Evolutionary conservation across 2,888 invertebrate genomes (phyloP), one percentile per base, ranked within the genome.

Genomic region (Hypsopygia costalis): DNA sequence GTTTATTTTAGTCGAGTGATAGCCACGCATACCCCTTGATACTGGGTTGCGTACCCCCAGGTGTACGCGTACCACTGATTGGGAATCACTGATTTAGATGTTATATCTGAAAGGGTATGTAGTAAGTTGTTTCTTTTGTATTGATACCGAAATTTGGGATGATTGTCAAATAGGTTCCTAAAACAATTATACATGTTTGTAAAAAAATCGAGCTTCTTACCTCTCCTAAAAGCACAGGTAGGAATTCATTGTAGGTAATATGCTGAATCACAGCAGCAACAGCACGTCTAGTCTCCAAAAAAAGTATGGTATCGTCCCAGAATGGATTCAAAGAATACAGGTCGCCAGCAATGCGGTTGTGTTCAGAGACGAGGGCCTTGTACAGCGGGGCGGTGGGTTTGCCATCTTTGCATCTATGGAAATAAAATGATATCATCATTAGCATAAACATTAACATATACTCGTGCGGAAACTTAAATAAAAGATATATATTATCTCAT

Each of bases 221-320:
- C 89, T 94, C 91, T 43, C 95, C 95, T 33, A 96, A 74, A 7
- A 96, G 88, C 39, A 93, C 92, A 0, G 95, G 95, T 42, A 96
- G 79, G 76, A 94, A 96, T 70, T 96, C 96, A 58, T 94, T 94
- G 69, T 93, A 93, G 0, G 96, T 96, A 41, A 96, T 93, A 58
- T 96, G 96, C 52, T 96, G 96, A 29, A 96, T 92, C 69, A 95
- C 91, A 0, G 95, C 95, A 0, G 93, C 92, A 7, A 96, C 90
- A 7, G 94, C 92, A 34, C 95, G 88, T 36, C 94, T 90, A 1
- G 94, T 90, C 70, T 96, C 96, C 51, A 94, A 80, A 70, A 94
- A 96, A 9, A 96, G 67, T 0, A 91, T 92, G 28, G 94, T 92
- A 62, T 95, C 95, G 44, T 93, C 91, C 96, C 96, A 96, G 60